Conservation (phyloP, 2,888 invertebrate species). For the Byasa hedistus region DNA sequence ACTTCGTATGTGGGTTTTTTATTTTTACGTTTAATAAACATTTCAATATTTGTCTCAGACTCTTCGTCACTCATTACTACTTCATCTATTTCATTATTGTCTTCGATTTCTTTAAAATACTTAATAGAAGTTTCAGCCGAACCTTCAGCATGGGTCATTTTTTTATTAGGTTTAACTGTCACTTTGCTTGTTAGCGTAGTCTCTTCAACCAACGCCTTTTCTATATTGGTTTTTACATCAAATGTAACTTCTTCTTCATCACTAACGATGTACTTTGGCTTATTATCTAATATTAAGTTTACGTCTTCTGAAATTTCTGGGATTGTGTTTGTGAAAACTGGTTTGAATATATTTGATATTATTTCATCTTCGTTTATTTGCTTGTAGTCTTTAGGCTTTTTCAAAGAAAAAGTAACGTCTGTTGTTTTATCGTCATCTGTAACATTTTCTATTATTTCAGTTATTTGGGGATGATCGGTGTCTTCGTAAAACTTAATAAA, state of each 20-base stretch:
- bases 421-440: conserved; percentile 67
- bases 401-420: conserved; percentile 61
- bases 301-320: conserved; percentile 79
- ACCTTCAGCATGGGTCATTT: conserved; percentile 82
- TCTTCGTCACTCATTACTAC: conserved; percentile 82
- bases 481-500: conserved; percentile 83
- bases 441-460: conserved; percentile 72
- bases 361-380: conserved; percentile 65
- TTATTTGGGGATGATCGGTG: conserved; percentile 54
- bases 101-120: conserved; percentile 83
- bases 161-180: conserved; percentile 82
- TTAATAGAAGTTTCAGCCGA: conserved; percentile 84
- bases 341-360: conserved; percentile 61
- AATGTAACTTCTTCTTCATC: conserved; percentile 82
- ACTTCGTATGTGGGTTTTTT: conserved; percentile 80
- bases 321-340: conserved; percentile 58
- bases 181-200: conserved; percentile 86
- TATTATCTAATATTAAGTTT: conserved; percentile 85
- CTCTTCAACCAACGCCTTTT: conserved; percentile 84
- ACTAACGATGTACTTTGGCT: conserved; percentile 82
- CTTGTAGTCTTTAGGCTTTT: conserved; percentile 47
- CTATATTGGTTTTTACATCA: conserved; percentile 62
- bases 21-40: conserved; percentile 70
- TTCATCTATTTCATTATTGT: conserved; percentile 82
- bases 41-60: conserved; percentile 80